Conservation (phyloP, 2,113 vertebrate species). For the Takifugu flavidus region DNA sequence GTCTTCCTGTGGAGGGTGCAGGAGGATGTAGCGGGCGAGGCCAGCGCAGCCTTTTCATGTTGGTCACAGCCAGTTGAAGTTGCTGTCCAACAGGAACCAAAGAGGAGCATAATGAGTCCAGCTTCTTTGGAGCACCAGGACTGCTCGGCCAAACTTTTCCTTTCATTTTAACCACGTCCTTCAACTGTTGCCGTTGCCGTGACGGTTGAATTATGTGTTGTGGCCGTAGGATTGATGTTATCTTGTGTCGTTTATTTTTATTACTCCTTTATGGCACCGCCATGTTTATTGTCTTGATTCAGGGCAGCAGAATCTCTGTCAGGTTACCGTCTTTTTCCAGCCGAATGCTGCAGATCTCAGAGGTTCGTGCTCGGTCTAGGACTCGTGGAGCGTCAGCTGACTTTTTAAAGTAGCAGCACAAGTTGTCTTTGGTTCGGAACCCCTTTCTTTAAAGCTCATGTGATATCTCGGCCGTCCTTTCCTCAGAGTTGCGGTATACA, state of each 20-base stretch:
- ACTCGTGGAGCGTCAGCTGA: constrained; percentile 11
- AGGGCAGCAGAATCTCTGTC: not conserved
- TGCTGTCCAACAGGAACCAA: constrained; percentile 34
- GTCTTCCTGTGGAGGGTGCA: constrained; percentile 44
- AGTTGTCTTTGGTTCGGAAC: constrained; percentile 2
- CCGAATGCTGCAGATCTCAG: constrained; percentile 10
- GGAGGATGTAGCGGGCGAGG: constrained; percentile 45
- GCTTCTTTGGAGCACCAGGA: constrained; percentile 40
- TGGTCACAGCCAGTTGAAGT: constrained; percentile 32
- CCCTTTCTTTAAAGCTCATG: constrained; percentile 5
- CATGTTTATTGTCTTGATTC: constrained; percentile 8
- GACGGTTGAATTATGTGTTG: constrained; percentile 31
- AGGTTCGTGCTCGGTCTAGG: not conserved
- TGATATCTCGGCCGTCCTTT: not conserved
- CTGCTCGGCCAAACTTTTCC: constrained; percentile 17
- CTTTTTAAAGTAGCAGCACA: constrained; percentile 5
- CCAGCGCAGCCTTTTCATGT: constrained; percentile 33
- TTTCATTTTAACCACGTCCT: constrained; percentile 24
- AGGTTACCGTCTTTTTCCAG: constrained; percentile 2
- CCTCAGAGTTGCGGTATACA: not conserved
- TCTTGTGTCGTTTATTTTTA: constrained; percentile 25
- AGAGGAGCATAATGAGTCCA: constrained; percentile 23
- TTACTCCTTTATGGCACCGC: constrained; percentile 27
- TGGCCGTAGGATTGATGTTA: constrained; percentile 22
- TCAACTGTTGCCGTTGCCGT: constrained; percentile 21